These are phyloP conservation scores for Potorous gilbertii DNA, from an alignment of 2,797 vertebrate species.

Conservation along the genomic window DNA sequence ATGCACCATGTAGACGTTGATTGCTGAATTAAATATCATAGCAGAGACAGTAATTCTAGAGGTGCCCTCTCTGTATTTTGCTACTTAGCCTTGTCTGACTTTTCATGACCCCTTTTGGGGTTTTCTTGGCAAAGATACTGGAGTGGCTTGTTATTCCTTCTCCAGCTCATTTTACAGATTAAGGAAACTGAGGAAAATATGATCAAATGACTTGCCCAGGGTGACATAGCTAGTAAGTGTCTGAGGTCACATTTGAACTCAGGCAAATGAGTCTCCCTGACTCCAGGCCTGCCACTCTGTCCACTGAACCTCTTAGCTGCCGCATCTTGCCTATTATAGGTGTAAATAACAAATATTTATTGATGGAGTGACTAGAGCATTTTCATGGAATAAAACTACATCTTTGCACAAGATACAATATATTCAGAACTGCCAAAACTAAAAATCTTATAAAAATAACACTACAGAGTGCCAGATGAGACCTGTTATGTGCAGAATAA, in stretches of 20 bases:
- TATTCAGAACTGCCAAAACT: conserved; percentile 47
- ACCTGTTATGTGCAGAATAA: conserved; percentile 5
- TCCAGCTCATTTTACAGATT: background rate
- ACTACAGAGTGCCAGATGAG: conserved; percentile 43
- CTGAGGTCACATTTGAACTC: background rate
- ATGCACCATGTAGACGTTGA: background rate
- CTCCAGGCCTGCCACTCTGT: background rate
- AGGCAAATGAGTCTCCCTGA: background rate
- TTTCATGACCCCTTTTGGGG: background rate
- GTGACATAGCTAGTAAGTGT: background rate
- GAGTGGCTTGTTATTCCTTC: background rate
- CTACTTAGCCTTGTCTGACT: too few relatives aligned
- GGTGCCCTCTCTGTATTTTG: background rate
- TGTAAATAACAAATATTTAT: conserved; percentile 19
- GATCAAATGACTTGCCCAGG: background rate
- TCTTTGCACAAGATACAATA: conserved; percentile 53
- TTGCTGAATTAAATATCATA: background rate
- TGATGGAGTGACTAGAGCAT: conserved; percentile 9
- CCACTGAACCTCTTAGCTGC: background rate
- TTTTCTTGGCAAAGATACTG: background rate
- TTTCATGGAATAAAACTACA: conserved; percentile 18
- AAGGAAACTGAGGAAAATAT: background rate
- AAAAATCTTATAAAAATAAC: conserved; percentile 45
- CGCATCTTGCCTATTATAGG: background rate
- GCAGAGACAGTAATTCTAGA: background rate